Base-by-base conservation (phyloP, 2,888 invertebrate species). In the Pteria penguin region DNA sequence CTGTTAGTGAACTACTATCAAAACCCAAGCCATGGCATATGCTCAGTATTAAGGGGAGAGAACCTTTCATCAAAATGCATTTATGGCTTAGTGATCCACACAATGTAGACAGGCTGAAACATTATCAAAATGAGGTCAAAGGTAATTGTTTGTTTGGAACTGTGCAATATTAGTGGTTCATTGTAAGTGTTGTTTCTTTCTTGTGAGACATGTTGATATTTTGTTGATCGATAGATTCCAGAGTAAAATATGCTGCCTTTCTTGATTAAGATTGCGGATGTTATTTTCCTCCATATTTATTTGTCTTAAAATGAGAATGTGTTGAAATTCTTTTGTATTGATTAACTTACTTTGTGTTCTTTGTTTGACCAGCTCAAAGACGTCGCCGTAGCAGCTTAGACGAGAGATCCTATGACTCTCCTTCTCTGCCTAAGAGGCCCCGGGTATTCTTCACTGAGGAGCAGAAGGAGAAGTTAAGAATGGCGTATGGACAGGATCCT, bases 21-120 rank as follows among this genome's bases (percentile, higher is more conserved):
- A 98, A 98, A 92, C 99, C 99, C 3, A 99, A 99, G 90, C 98
- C 98, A 0, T 99, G 99, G 98, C 98, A 98, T 91, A 98, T 98
- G 98, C 94, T 99, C 71, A 98, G 98, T 91, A 97, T 98, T 91
- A 98, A 98, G 92, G 99, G 99, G 0, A 94, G 98, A 33, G 99
- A 99, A 85, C 92, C 92, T 32, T 92, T 92, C 87, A 90, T 92
- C 82, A 91, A 92, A 88, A 92, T 92, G 92, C 98, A 98, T 91
- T 92, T 98, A 80, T 99, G 99, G 99, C 94, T 98, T 36, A 96
- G 97, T 87, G 98, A 99, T 91, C 96, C 97, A 11, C 96, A 97
- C 92, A 98, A 98, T 92, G 95, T 98, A 72, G 98, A 98, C 90
- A 95, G 97, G 71, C 94, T 98, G 67, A 98, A 98, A 76, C 85